A percentile compares a stretch with the other conserved stretches of the same genome.
These are phyloP conservation scores for Melolontha melolontha DNA, from an alignment of 2,888 invertebrate genomes.

Conservation along the genomic window DNA sequence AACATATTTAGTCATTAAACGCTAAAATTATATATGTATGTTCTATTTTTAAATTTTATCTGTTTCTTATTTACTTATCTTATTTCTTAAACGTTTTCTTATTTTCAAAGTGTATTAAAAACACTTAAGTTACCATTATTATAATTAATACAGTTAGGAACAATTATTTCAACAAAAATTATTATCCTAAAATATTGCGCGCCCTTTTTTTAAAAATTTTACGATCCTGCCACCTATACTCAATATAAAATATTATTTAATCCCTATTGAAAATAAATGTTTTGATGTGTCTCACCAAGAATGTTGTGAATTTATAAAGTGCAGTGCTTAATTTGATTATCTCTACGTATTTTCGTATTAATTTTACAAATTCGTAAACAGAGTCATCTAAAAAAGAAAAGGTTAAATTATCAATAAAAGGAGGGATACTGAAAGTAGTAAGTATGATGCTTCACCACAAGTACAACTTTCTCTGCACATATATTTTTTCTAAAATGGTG, in stretches of 20 bases:
- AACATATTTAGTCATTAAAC: no score
- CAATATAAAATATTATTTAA: slow-evolving; percentile 25
- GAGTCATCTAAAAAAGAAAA: neutral
- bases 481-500: slow-evolving; percentile 42
- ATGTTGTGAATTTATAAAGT: slow-evolving; percentile 19
- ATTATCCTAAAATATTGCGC: slow-evolving; percentile 1
- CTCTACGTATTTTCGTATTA: slow-evolving; percentile 13
- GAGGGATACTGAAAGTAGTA: slow-evolving; percentile 19
- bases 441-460: slow-evolving; percentile 15
- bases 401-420: neutral
- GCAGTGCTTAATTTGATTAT: slow-evolving; percentile 2
- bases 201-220: slow-evolving; percentile 25
- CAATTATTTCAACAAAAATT: neutral
- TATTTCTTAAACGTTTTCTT: no score
- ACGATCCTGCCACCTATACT: slow-evolving; percentile 36
- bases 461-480: slow-evolving; percentile 36
- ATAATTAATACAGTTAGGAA: neutral
- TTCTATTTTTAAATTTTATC: no score
- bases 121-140: neutral
- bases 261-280: slow-evolving; percentile 39
- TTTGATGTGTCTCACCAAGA: slow-evolving; percentile 28
- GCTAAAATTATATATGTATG: no score
- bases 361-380: neutral
- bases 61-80: no score
- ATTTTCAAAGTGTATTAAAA: no score